Base-by-base conservation (phyloP, 35 echinoderm and acorn worm species). In the Eucidaris tribuloides region DNA sequence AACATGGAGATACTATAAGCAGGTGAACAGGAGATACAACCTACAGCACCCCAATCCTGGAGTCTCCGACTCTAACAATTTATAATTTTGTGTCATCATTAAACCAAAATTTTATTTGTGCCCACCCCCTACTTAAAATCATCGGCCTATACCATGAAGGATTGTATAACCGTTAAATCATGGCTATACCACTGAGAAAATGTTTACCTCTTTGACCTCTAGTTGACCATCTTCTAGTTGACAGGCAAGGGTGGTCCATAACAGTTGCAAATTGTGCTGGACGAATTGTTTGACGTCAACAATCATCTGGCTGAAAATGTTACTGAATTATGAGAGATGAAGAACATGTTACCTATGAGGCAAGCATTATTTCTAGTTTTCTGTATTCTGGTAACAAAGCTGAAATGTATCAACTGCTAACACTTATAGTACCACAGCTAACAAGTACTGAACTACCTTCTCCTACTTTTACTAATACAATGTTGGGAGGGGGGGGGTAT, bases 151-250 rank as follows among this genome's bases (percentile, higher is more conserved):
- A 13, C 4, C n/a, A 71, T 5, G 44, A 42, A 15, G 3, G n/a
- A 6, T 14, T 7, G 7, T 85, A 18, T 30, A 85, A 46, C 4
- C 2, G 20, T n/a, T n/a, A n/a, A n/a, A n/a, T n/a, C n/a, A n/a
- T n/a, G n/a, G n/a, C n/a, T n/a, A n/a, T n/a, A n/a, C n/a, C n/a
- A n/a, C n/a, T n/a, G n/a, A 24, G 34, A 27, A 80, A 52, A 3
- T 40, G 7, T 40, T 44, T 70, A 86, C 81, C 65, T 80, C 70
- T 81, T 94, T 94, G 11, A 94, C 40, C 49, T 83, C 86, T 44
- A 89, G 68, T 45, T 89, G 85, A 45, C 85, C 81, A 11, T 65
- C 71, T 38, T 94, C 86, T 41, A 94, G 44, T 71, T 94, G 91
- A 9, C 43, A 63, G 32, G 57, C 58, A 30, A 94, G 56, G 17